Base-by-base conservation (phyloP, 1,140 invertebrate genomes). In the Hylaeus anthracinus region DNA sequence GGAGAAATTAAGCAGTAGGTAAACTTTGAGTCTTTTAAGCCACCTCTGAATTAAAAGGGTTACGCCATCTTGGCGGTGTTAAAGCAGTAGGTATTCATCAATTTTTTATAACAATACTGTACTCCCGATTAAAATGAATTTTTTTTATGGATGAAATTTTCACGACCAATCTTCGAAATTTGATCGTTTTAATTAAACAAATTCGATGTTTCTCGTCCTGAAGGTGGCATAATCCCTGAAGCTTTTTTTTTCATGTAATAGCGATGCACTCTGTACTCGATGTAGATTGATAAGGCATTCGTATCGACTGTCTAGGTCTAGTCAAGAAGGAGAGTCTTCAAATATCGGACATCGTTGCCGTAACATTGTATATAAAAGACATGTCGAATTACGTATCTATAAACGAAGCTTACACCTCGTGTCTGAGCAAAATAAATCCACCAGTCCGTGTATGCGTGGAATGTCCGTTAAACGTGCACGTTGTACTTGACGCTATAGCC, bases 391-490 rank as follows among this genome's bases (percentile, higher is more conserved):
- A 98, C 93, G 91, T 95, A 6, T 93, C 94, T 6, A 93, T 98
- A 65, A 99, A 98, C 92, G 94, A 95, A 78, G 95, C 96, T 48
- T 98, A 98, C 90, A 94, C 95, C 56, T 95, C 95, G 74, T 95
- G 95, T 72, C 96, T 98, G 86, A 94, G 94, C 81, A 96, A 97
- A 89, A 92, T 95, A 61, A 98, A 98, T 94, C 98, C 98, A 26
- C 98, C 98, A 1, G 97, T 97, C 2, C 95, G 98, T 76, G 96
- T 98, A 39, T 98, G 98, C 92, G 96, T 98, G 4, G 95, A 98
- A 92, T 96, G 96, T 79, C 96, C 96, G 15, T 92, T 98, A 53
- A 95, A 96, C 82, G 95, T 96, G 79, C 96, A 96, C 73, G 94
- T 98, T 77, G 94, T 97, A 51, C 92, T 98, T 82, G 97, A 98